Evolutionary conservation across 2,113 vertebrate species (phyloP), one percentile per base, ranked within the genome.

Genomic region (Limanda limanda): DNA sequence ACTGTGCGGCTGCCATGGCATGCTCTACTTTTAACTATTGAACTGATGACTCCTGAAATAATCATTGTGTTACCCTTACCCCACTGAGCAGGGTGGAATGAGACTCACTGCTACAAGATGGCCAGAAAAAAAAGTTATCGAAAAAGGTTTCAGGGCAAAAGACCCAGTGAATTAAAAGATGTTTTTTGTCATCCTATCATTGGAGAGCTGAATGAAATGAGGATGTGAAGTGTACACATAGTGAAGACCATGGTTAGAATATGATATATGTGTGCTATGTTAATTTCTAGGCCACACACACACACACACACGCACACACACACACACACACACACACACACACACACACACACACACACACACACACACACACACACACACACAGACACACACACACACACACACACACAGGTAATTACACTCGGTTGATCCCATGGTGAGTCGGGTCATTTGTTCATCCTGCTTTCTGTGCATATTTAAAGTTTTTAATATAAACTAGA

Each of bases 41-140:
- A 78, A 56, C 77, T 78, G 59, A 76, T 59, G 65, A 74, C 62
- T 86, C 57, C 23, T 90, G 63, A 87, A 91, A 89, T 81, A 78
- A 82, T 85, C 42, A 84, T 87, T 70, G 79, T 67, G 62, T 85
- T 86, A 87, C 76, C 57, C 27, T 52, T 68, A 69, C 42, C 25
- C 42, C 71, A 78, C 65, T 82, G 79, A 82, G 55, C 78, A 73
- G 52, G 51, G 42, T 20, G 63, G 63, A 58, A 64, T 60, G 21
- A 24, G 48, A 47, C 7, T 24, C 14, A 24, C 67, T 60, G 52
- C 25, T 63, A 10, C 5, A 6, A 4, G 48, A 64, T 23, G 54
- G 45, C 3, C 7, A 40, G 24, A 21, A 25, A 37, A 37, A 18
- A 17, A 17, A 1, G 45, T 4, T 45, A 18, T 1, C 5, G 51